Base-by-base conservation (phyloP, 1,140 invertebrate genomes). In the Teleogryllus occipitalis region DNA sequence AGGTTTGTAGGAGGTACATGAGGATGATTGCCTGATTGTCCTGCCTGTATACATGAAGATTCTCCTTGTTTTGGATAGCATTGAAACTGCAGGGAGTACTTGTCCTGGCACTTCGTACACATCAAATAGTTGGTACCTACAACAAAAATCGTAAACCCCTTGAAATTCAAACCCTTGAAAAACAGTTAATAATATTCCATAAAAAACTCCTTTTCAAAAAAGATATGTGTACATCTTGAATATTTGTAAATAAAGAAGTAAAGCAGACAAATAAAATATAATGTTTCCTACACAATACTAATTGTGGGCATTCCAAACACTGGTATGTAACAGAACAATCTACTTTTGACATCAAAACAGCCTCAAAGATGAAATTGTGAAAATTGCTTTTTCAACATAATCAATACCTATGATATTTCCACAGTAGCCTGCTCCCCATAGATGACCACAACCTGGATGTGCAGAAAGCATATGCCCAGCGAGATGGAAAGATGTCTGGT, bases 71-170 rank as follows among this genome's bases (percentile, higher is more conserved):
- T 77, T 1, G 76, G 47, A n/a, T 22, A 77, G 22, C 76, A 77
- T 47, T 77, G 76, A 14, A 77, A 78, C 83, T 82, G 82, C 7
- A 75, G 15, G 14, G 65, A 83, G 81, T 89, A 87, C 75, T 86
- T 86, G n/a, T 86, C 85, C 72, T 88, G 84, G 82, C 89, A 90
- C 39, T 85, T 83, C 39, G 85, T 83, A 83, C 90, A 90, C 81
- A 90, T 84, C 7, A 87, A 83, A 80, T 89, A 89, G 80, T 86
- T 86, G 47, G 85, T 81, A 75, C 83, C 85, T 85, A 54, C 78
- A 84, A 82, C 81, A 65, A 79, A 80, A 79, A 7, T 1, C 27
- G 5, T 39, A 39, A n/a, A n/a, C n/a, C n/a, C n/a, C n/a, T n/a
- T n/a, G n/a, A n/a, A n/a, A 2, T 39, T 39, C 27, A 39, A 39